Evolutionary conservation across 2,113 vertebrate species (phyloP), one percentile per base, ranked within the genome.

Genomic region (Galeopterus variegatus): DNA sequence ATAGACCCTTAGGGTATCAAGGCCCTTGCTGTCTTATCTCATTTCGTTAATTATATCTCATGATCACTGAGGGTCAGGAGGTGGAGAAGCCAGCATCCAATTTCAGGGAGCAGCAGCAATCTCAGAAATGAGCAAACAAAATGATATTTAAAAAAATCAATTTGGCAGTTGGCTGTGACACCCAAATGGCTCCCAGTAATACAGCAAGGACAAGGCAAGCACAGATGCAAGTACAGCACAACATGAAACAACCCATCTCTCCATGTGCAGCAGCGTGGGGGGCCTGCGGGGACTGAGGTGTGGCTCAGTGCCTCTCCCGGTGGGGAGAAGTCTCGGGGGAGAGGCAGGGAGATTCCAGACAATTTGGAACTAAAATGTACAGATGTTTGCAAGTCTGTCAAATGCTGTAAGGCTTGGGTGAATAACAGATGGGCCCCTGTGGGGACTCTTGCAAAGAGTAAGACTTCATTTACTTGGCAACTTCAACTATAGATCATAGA

Each of bases 21-120:
- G 97, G 93, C 90, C 90, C 79, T 95, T 76, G 67, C 90, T 98
- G 98, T 98, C 98, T 98, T 95, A 97, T 98, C 97, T 98, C 96
- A 98, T 99, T 98, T 98, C 89, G 98, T 98, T 98, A 99, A 98
- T 98, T 98, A 98, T 97, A 98, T 98, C 97, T 99, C 98, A 98
- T 33, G 97, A 98, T 97, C 97, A 92, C 88, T 56, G 90, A 90
- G 95, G 98, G 98, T 98, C 98, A 97, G 97, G 96, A 98, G 97
- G 94, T 97, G 90, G 97, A 98, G 89, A 90, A 96, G 96, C 91
- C 95, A 92, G 95, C 26, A 81, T 97, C 97, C 96, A 97, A 98
- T 98, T 98, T 98, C 98, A 97, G 96, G 97, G 75, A 97, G 94
- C 97, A 95, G 95, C 58, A 65, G 92, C 70, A 95, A 98, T 93